Evolutionary conservation across 2,888 invertebrate species (phyloP).

Genomic region (Sarcophaga subvicina): DNA sequence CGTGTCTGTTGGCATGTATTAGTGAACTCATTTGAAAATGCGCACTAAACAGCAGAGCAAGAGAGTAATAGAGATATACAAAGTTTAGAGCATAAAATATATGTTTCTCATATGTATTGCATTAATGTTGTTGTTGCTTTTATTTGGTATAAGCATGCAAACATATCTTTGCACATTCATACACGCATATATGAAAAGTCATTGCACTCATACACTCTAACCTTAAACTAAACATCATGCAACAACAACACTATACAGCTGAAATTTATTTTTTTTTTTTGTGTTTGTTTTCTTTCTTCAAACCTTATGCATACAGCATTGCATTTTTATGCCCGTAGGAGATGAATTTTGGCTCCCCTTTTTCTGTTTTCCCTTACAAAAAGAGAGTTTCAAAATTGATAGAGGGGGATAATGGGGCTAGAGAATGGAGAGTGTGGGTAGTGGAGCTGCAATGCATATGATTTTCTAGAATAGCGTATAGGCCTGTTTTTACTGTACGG

Average conservation of each 20-base stretch:
- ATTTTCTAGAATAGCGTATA: slow-evolving; percentile 43
- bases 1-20: neutral
- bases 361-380: neutral
- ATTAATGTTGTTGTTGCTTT: neutral
- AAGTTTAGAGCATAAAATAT: neutral
- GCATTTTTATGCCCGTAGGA: slow-evolving; percentile 57
- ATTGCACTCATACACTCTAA: slow-evolving; percentile 64
- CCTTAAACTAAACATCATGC: slow-evolving; percentile 60
- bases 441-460: neutral
- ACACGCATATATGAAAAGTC: slow-evolving; percentile 53
- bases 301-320: neutral
- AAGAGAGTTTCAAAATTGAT: neutral
- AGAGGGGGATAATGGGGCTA: neutral
- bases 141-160: neutral
- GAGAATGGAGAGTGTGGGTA: slow-evolving; percentile 23
- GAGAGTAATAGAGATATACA: slow-evolving; percentile 45
- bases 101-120: neutral
- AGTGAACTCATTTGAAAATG: slow-evolving; percentile 75
- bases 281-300: slow-evolving; percentile 5
- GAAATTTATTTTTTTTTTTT: neutral
- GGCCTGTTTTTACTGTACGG: slow-evolving; percentile 59
- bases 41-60: slow-evolving; percentile 74
- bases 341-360: slow-evolving; percentile 43
- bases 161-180: neutral
- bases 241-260: slow-evolving; percentile 1